Percentiles rank a stretch among this genome's conserved stretches.
These are phyloP conservation scores for Meteorus colon DNA, from an alignment of 2,888 invertebrate species.

Conservation along the genomic window DNA sequence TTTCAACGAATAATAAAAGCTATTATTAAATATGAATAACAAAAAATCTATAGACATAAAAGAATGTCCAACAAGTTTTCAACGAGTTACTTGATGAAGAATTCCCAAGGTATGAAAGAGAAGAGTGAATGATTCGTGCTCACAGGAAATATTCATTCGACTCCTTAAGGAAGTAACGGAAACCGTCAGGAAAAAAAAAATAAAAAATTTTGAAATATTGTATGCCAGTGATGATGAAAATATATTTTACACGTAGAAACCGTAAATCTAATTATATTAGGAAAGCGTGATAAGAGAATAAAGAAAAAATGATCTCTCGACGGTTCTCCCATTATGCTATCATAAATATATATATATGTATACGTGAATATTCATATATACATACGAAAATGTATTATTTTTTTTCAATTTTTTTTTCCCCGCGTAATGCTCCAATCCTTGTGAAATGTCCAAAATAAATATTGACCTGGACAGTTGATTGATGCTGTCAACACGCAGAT, in stretches of 20 bases:
- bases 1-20: neutral
- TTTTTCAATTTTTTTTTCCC: neutral
- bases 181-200: conserved; percentile 11
- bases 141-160: conserved; percentile 6
- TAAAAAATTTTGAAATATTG: conserved; percentile 10
- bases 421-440: conserved; percentile 3
- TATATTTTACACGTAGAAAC: conserved; percentile 9
- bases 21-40: neutral
- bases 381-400: neutral
- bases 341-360: neutral
- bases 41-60: neutral
- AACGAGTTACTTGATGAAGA: neutral
- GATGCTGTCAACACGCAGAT: conserved; percentile 3
- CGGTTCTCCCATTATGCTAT: conserved; percentile 13
- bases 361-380: neutral
- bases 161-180: neutral
- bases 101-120: neutral
- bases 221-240: conserved; percentile 7
- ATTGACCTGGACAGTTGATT: neutral
- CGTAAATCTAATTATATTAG: neutral
- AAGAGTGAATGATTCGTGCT: conserved; percentile 22
- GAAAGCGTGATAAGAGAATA: conserved; percentile 14
- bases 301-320: conserved; percentile 10
- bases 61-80: neutral
- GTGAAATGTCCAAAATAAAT: neutral